Conservation (phyloP, 2,888 invertebrate species). For the Pammene aurita region DNA sequence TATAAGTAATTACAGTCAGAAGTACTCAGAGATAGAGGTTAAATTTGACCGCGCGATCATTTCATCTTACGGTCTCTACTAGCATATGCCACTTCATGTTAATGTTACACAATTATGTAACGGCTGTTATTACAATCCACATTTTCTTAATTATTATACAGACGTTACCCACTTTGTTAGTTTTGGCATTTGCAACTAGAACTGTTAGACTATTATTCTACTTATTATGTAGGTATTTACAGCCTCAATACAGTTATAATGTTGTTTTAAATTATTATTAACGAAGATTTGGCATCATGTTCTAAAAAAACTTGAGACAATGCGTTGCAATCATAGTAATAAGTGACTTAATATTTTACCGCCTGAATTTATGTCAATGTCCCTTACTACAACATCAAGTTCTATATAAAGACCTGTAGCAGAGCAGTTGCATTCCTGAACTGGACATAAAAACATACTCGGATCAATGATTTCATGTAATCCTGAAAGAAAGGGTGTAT, state of each 20-base stretch:
- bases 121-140: conserved; percentile 17
- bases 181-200: background rate
- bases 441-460: background rate
- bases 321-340: background rate
- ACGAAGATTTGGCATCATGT: background rate
- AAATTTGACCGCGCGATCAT: conserved; percentile 12
- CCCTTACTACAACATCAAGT: background rate
- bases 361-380: background rate
- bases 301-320: background rate
- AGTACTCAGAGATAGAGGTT: conserved; percentile 12
- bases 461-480: background rate
- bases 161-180: conserved; percentile 18
- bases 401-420: background rate
- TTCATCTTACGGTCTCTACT: conserved; percentile 19
- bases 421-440: conserved; percentile 3
- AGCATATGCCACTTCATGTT: background rate
- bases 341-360: background rate
- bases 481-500: conserved; percentile 46
- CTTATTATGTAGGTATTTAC: background rate
- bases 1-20: conserved; percentile 8
- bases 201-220: background rate
- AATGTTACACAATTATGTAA: conserved; percentile 31
- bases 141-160: conserved; percentile 31
- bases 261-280: background rate
- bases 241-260: background rate